Percentiles rank a stretch among this genome's conserved stretches.
phyloP scores from a whole-genome alignment of 2,113 vertebrate species.

The Arvicanthis niloticus region DNA sequence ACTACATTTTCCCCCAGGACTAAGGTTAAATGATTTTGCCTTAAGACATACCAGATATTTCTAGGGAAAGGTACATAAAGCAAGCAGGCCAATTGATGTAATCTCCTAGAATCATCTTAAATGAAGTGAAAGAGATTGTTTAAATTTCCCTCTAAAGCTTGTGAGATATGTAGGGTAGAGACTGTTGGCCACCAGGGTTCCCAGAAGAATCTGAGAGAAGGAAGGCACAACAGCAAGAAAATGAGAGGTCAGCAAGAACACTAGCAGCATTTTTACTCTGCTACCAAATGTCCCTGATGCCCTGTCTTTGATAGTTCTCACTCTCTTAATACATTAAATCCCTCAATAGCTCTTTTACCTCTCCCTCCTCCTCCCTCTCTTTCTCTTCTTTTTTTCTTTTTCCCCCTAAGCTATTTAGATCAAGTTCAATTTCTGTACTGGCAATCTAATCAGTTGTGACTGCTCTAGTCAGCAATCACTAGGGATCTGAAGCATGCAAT shows the following conservation, averaged over 20 bases:
- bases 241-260: background rate
- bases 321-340: background rate
- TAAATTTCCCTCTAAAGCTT: background rate
- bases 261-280: background rate
- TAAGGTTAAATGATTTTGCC: background rate
- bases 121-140: background rate
- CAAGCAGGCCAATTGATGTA: background rate
- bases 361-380: too few relatives aligned
- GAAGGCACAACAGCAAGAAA: background rate
- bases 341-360: background rate
- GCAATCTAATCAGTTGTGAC: background rate
- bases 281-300: background rate
- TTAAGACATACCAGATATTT: background rate
- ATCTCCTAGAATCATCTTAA: background rate
- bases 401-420: background rate
- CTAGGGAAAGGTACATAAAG: background rate
- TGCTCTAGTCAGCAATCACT: background rate
- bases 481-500: background rate
- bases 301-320: background rate
- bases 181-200: background rate
- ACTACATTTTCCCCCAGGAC: background rate
- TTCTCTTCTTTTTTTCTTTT: background rate
- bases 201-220: background rate
- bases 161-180: background rate
- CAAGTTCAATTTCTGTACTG: slow-evolving; percentile 33